Evolutionary conservation across 1,140 invertebrate genomes (phyloP), one percentile per base, ranked within the genome.

Genomic region (Ips nitidus): DNA sequence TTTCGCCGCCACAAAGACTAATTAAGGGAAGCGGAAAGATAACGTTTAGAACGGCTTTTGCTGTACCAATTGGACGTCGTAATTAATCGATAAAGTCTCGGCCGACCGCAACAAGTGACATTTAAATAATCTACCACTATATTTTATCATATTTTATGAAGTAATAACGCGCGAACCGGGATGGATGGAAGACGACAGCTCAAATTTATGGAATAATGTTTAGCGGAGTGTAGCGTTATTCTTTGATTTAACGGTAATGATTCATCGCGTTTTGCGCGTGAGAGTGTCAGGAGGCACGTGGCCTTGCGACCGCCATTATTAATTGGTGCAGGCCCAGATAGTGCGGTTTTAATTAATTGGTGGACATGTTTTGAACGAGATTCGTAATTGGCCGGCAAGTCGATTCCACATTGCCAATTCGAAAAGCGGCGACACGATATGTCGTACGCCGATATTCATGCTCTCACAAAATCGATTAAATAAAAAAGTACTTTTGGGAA

Each of bases 211-310:
- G 61, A 70, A 68, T 73, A 73, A 73, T 71, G 65, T 73, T 73
- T 64, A 70, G 69, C 65, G 62, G 53, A 71, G 72, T 69, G 69
- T 73, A 65, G 65, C 68, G 64, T 70, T 73, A 71, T 73, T 73
- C 69, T 74, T 75, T 74, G 73, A 76, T 76, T 76, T 76, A 75
- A 57, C 71, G 59, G 73, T 72, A 72, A 75, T 75, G 73, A 76
- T 76, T 75, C 73, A 75, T 76, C 73, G 73, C 75, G 74, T 74
- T 75, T 75, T 74, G 71, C 73, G 66, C 57, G 59, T 40, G 59
- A 62, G 66, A 70, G 66, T 75, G 75, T 73, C 73, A 74, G 75
- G 38, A 53, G 55, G 67, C 75, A 71, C 72, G 75, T 71, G 73
- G 73, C 71, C 53, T 42, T n/a, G 47, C 67, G 59, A 56, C 68